Percentiles rank a stretch among this genome's conserved stretches.
Evolutionary conservation across 2,888 invertebrate species (phyloP).

Genomic region (Thereva unica): DNA sequence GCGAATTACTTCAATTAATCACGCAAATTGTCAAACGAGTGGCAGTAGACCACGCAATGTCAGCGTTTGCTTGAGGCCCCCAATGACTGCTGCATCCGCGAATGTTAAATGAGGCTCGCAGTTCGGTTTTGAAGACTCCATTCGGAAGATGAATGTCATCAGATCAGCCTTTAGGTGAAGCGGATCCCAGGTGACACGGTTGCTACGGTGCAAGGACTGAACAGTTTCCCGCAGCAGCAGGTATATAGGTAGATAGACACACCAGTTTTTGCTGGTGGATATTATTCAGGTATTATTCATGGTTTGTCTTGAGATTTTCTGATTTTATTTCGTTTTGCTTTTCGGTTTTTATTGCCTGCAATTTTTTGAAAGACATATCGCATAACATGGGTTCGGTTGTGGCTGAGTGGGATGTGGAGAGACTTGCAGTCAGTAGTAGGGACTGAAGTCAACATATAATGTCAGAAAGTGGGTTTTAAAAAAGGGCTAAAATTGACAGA

Average conservation of each 20-base stretch:
- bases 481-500: conserved; percentile 20
- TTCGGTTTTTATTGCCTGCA: background rate
- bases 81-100: conserved; percentile 24
- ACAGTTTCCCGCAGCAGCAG: conserved; percentile 1
- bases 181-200: conserved; percentile 31
- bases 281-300: background rate
- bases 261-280: background rate
- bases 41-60: conserved; percentile 38
- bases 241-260: conserved; percentile 19
- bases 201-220: conserved; percentile 9
- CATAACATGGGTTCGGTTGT: conserved; percentile 10
- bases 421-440: conserved; percentile 5
- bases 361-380: conserved; percentile 21
- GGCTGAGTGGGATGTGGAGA: conserved; percentile 15
- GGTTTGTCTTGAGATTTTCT: background rate
- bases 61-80: conserved; percentile 22
- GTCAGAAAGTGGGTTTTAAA: conserved; percentile 16
- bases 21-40: conserved; percentile 40
- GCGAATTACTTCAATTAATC: conserved; percentile 35
- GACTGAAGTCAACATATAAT: conserved; percentile 15
- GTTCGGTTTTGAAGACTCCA: conserved; percentile 23
- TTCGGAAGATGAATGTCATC: conserved; percentile 32
- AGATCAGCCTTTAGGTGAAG: conserved; percentile 18
- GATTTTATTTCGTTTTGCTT: background rate
- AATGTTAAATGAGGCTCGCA: conserved; percentile 8